phyloP scores from a whole-genome alignment of 2,888 invertebrate species.

The Lasioglossum vierecki region DNA sequence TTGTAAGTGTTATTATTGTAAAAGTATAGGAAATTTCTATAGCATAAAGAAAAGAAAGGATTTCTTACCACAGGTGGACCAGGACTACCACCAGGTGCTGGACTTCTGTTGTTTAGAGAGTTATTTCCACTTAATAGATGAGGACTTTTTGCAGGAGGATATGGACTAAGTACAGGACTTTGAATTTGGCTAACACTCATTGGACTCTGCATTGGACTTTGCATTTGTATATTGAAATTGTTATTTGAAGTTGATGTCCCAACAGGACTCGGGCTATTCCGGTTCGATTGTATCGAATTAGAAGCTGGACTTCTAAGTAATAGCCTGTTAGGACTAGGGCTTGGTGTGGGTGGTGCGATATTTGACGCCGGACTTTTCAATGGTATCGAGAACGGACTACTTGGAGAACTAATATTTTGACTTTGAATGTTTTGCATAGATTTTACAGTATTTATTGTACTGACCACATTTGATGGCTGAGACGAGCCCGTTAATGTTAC shows the following conservation, averaged over 20 bases:
- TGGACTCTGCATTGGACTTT: conserved; percentile 83
- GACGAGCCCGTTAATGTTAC: conserved; percentile 71
- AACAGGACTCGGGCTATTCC: conserved; percentile 82
- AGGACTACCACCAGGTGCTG: conserved; percentile 82
- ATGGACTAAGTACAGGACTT: conserved; percentile 82
- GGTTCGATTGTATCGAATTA: conserved; percentile 81
- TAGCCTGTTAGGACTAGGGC: conserved; percentile 82
- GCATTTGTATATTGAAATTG: conserved; percentile 81
- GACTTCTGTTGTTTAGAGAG: conserved; percentile 81
- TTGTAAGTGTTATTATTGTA: background rate
- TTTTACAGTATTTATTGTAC: conserved; percentile 77
- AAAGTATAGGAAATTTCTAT: background rate
- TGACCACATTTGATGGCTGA: conserved; percentile 70
- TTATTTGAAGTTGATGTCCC: conserved; percentile 77
- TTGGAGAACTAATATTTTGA: conserved; percentile 81
- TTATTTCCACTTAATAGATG: conserved; percentile 78
- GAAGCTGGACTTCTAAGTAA: conserved; percentile 82
- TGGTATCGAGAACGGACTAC: conserved; percentile 83
- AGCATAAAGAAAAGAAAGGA: background rate
- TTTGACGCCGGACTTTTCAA: conserved; percentile 83
- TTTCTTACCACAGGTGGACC: conserved; percentile 81
- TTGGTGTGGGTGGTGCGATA: conserved; percentile 82
- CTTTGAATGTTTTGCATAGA: conserved; percentile 81
- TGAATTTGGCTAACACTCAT: conserved; percentile 82
- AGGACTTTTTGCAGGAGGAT: conserved; percentile 83